Conservation (phyloP, 30 jellyfish, hydroid and myxozoan species). For the Turritopsis dohrnii region DNA sequence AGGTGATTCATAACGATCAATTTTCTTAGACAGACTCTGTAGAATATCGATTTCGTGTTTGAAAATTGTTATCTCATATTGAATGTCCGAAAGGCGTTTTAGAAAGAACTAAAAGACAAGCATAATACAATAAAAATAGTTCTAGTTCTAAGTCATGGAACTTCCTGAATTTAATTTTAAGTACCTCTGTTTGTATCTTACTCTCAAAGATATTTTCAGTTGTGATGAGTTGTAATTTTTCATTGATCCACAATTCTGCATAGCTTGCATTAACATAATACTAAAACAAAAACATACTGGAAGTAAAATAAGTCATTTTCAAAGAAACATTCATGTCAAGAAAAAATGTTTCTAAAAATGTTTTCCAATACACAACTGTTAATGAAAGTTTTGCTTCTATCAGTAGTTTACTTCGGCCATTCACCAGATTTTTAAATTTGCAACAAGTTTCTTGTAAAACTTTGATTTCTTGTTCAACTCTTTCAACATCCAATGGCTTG, state of each 20-base stretch:
- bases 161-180: too few relatives aligned
- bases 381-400: constrained; percentile 5
- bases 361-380: background rate
- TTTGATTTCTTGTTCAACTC: background rate
- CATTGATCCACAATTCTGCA: constrained; percentile 75
- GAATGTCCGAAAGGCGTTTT: constrained; percentile 49
- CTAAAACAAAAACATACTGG: constrained; percentile 18
- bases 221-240: constrained; percentile 45
- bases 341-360: too few relatives aligned
- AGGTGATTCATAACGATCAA: constrained; percentile 40
- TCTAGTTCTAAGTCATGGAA: background rate
- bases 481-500: background rate
- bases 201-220: background rate
- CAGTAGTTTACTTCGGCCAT: background rate
- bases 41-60: constrained; percentile 49
- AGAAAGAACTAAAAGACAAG: constrained; percentile 26
- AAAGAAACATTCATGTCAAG: too few relatives aligned
- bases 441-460: background rate
- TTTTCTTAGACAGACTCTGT: constrained; percentile 47
- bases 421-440: background rate
- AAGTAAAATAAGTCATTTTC: too few relatives aligned
- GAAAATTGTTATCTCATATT: constrained; percentile 49
- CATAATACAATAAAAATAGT: background rate
- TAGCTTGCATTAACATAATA: constrained; percentile 66
- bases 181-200: background rate